Evolutionary conservation across 2,888 invertebrate genomes (phyloP), one percentile per base, ranked within the genome.

Genomic region (Capitulum mitella): DNA sequence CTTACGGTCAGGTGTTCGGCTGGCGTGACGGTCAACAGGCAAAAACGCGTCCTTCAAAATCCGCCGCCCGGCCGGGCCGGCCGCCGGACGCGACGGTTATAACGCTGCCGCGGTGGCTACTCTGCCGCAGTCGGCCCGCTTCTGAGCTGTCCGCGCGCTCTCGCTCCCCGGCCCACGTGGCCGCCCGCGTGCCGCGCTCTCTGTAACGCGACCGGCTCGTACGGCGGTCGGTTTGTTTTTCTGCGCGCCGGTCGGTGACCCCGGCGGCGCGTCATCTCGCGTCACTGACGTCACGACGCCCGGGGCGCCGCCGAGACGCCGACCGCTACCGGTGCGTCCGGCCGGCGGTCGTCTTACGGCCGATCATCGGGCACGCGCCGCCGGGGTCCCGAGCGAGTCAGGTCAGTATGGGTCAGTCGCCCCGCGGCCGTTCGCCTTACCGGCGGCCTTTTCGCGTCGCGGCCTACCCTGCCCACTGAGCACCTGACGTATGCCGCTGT

Each of bases 221-320:
- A 26, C 64, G 34, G 64, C 32, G 34, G 10, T 8, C 64, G 14
- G 64, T 64, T 64, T 64, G 64, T 70, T 70, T 70, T 70, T 70
- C 37, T 70, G 70, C 37, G 70, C 70, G 70, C 70, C 37, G 37
- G 37, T 37, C 37, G 70, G 70, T 37, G 37, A 37, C 70, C 70
- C 32, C 37, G 70, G 29, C 37, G 70, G 3, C 19, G 70, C 70
- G 70, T 70, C 70, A 34, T 70, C 70, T 70, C 70, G 37, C 37
- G 37, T 0, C 37, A 0, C 26, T 70, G 70, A 70, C 70, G 70
- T 70, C 70, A 70, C 37, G 2, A 10, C 3, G 64, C 64, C 64
- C 32, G 16, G 16, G 64, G 70, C 61, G 61, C 29, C 51, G 51
- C 32, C n/a, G 16, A 6, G 22, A 29, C 37, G 70, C 70, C 37